Conservation (phyloP, 2,888 invertebrate genomes). For the Morinoia aosen region DNA sequence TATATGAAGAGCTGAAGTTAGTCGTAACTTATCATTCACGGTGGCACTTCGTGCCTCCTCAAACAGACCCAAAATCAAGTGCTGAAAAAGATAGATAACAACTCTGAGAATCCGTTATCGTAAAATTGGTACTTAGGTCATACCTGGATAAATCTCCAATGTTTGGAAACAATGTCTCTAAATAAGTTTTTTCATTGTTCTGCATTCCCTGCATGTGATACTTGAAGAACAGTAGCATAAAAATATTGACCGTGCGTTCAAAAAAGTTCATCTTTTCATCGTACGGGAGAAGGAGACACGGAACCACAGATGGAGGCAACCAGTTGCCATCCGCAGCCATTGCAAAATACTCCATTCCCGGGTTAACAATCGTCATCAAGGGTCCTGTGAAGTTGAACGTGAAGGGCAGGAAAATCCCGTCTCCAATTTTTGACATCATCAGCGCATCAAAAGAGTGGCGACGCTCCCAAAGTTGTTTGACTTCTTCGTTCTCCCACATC, state of each 20-base stretch:
- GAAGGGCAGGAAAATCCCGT: constrained; percentile 5
- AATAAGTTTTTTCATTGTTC: neutral
- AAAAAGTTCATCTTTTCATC: constrained; percentile 56
- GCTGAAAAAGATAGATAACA: no score
- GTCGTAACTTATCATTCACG: no score
- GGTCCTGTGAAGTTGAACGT: constrained; percentile 7
- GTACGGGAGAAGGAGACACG: constrained; percentile 19
- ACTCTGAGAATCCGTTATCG: no score
- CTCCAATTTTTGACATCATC: neutral
- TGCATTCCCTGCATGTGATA: neutral
- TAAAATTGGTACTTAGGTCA: neutral
- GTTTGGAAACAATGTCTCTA: neutral
- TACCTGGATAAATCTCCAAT: neutral
- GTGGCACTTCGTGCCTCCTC: no score
- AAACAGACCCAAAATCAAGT: no score
- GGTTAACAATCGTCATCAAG: neutral
- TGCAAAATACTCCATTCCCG: constrained; percentile 9
- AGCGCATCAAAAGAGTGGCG: constrained; percentile 17
- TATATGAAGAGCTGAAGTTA: no score
- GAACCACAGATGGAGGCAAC: neutral
- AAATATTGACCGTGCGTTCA: constrained; percentile 52
- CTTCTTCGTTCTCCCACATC: constrained; percentile 30
- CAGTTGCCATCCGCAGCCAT: neutral
- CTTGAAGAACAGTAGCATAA: neutral
- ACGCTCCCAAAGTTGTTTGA: constrained; percentile 40